phyloP scores from a whole-genome alignment of 2,888 invertebrate genomes.

The Parnassius orleans region DNA sequence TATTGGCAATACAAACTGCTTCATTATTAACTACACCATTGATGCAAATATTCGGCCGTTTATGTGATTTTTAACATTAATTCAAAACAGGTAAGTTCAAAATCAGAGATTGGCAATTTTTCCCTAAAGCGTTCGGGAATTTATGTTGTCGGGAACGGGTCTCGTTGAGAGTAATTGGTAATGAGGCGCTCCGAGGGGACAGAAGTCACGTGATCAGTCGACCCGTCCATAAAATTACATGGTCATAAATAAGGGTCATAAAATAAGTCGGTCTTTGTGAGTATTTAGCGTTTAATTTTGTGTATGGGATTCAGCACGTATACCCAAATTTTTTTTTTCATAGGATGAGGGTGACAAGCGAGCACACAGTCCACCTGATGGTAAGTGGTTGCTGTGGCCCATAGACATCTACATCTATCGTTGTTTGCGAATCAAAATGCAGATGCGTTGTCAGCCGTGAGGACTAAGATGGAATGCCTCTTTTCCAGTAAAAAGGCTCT shows the following conservation, averaged over 20 bases:
- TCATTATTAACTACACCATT: slow-evolving; percentile 1
- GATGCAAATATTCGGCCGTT: slow-evolving; percentile 8
- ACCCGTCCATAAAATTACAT: slow-evolving; percentile 37
- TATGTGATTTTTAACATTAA: slow-evolving; percentile 1
- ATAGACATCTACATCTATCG: too few relatives aligned
- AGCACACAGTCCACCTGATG: too few relatives aligned
- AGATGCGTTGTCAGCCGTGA: too few relatives aligned
- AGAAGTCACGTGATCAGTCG: slow-evolving; percentile 21
- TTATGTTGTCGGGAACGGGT: slow-evolving; percentile 31
- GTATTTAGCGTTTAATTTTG: slow-evolving; percentile 22
- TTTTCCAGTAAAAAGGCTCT: too few relatives aligned
- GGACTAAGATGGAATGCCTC: too few relatives aligned
- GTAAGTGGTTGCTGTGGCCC: too few relatives aligned
- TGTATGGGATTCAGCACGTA: background rate
- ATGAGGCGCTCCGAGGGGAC: slow-evolving; percentile 40
- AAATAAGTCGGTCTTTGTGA: slow-evolving; percentile 35
- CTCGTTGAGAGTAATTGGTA: slow-evolving; percentile 62
- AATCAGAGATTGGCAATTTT: slow-evolving; percentile 18
- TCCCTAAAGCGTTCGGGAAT: slow-evolving; percentile 37
- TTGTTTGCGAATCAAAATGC: too few relatives aligned
- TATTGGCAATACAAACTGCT: slow-evolving; percentile 30
- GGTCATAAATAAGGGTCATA: slow-evolving; percentile 39
- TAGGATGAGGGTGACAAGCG: too few relatives aligned
- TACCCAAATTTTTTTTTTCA: background rate
- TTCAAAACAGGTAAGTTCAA: background rate